Percentiles rank a stretch among this genome's conserved stretches.
These are phyloP conservation scores for Cheilosia variabilis DNA, from an alignment of 2,888 invertebrate species.

Conservation along the genomic window DNA sequence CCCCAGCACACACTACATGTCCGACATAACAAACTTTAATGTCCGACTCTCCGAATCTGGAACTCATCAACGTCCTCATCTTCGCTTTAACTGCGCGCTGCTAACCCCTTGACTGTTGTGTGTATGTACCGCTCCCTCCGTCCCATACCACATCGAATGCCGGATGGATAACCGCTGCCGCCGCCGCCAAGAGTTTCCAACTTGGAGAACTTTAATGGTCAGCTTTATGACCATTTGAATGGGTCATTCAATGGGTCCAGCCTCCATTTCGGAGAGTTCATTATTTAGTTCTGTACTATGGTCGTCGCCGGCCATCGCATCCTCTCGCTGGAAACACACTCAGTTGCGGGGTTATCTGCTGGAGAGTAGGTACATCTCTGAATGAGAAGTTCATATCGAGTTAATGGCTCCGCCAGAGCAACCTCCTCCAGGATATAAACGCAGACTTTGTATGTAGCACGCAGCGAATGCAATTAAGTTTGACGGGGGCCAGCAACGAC, in stretches of 20 bases:
- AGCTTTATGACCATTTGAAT: slow-evolving; percentile 76
- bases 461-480: slow-evolving; percentile 74
- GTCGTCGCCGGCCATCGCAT: slow-evolving; percentile 31
- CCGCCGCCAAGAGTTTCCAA: slow-evolving; percentile 63
- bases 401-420: slow-evolving; percentile 65
- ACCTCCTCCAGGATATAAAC: slow-evolving; percentile 68
- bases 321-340: slow-evolving; percentile 7
- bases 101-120: slow-evolving; percentile 51
- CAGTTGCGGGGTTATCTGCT: neutral
- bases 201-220: slow-evolving; percentile 75
- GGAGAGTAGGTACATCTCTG: slow-evolving; percentile 6
- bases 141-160: slow-evolving; percentile 11
- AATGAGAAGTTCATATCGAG: slow-evolving; percentile 72
- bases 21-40: slow-evolving; percentile 58
- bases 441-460: slow-evolving; percentile 71
- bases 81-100: slow-evolving; percentile 59
- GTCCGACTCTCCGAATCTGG: slow-evolving; percentile 58
- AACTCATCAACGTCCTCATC: slow-evolving; percentile 62
- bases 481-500: slow-evolving; percentile 68
- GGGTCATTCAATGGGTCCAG: slow-evolving; percentile 75
- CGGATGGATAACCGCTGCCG: slow-evolving; percentile 53
- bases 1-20: slow-evolving; percentile 31
- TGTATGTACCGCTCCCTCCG: neutral
- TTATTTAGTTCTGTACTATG: slow-evolving; percentile 64
- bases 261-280: slow-evolving; percentile 74